Conservation (phyloP, 2,888 invertebrate genomes). For the Trachelus tabidus region DNA sequence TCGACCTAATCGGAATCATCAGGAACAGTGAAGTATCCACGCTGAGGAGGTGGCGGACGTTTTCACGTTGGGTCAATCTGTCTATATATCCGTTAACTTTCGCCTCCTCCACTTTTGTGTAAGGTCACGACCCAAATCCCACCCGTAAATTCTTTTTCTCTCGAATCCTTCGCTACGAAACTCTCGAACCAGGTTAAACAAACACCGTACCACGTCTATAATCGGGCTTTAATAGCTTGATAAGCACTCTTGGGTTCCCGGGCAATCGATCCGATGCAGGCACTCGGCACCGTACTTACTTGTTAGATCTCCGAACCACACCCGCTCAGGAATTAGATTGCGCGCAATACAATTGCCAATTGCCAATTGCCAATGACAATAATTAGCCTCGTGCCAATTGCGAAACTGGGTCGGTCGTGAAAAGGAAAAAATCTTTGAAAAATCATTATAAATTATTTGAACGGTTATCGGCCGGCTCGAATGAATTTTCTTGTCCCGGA, state of each 20-base stretch:
- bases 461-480: background rate
- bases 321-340: slow-evolving; percentile 31
- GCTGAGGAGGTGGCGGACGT: too few relatives aligned
- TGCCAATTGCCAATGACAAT: slow-evolving; percentile 28
- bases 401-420: slow-evolving; percentile 11
- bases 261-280: slow-evolving; percentile 25
- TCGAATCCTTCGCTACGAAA: background rate
- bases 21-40: too few relatives aligned
- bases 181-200: slow-evolving; percentile 37
- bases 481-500: background rate
- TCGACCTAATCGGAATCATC: slow-evolving; percentile 1
- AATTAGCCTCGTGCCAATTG: slow-evolving; percentile 32
- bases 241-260: slow-evolving; percentile 39
- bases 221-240: slow-evolving; percentile 48
- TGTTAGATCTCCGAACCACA: slow-evolving; percentile 20
- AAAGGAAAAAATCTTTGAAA: background rate
- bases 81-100: too few relatives aligned
- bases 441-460: slow-evolving; percentile 15
- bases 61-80: too few relatives aligned
- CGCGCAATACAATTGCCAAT: slow-evolving; percentile 28
- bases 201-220: slow-evolving; percentile 35
- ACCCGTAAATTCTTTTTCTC: too few relatives aligned
- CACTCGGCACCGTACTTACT: background rate
- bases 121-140: too few relatives aligned
- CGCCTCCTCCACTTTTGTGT: too few relatives aligned